phyloP scores from a whole-genome alignment of 1,140 invertebrate genomes.

The Drosophila auraria region DNA sequence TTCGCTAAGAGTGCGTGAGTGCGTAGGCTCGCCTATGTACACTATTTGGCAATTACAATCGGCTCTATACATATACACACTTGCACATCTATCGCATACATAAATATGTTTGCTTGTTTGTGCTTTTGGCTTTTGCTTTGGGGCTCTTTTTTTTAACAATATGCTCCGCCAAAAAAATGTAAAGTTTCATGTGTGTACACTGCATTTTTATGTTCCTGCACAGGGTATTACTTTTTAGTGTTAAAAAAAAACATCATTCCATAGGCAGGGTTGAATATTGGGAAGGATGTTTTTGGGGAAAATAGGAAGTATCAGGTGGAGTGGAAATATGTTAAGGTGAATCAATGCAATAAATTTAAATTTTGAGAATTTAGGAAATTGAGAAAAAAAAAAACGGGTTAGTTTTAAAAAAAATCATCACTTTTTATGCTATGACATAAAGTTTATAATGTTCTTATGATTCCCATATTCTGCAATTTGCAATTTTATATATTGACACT shows the following conservation, averaged over 20 bases:
- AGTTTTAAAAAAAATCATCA: too few species aligned
- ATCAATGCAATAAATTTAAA: too few species aligned
- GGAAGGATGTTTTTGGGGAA: neutral
- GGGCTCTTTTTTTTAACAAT: conserved; percentile 22
- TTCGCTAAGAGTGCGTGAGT: conserved; percentile 43
- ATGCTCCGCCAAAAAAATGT: conserved; percentile 37
- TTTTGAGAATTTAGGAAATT: too few species aligned
- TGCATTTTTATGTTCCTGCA: conserved; percentile 64
- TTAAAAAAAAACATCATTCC: neutral
- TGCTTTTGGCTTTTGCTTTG: conserved; percentile 36
- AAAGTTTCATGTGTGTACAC: conserved; percentile 66
- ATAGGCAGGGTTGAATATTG: neutral
- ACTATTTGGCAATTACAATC: conserved; percentile 81
- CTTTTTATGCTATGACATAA: too few species aligned
- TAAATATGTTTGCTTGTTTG: conserved; percentile 36
- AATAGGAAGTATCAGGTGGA: too few species aligned
- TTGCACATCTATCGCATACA: conserved; percentile 35
- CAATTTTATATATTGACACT: too few species aligned
- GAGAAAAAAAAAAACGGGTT: too few species aligned
- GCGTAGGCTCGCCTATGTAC: conserved; percentile 77
- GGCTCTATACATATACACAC: conserved; percentile 42
- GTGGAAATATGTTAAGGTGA: too few species aligned
- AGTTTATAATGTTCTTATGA: too few species aligned
- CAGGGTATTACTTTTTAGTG: conserved; percentile 12
- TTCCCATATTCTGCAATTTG: too few species aligned